Evolutionary conservation across 1,140 invertebrate genomes (phyloP).

Genomic region (Drosophila parabipectinata): DNA sequence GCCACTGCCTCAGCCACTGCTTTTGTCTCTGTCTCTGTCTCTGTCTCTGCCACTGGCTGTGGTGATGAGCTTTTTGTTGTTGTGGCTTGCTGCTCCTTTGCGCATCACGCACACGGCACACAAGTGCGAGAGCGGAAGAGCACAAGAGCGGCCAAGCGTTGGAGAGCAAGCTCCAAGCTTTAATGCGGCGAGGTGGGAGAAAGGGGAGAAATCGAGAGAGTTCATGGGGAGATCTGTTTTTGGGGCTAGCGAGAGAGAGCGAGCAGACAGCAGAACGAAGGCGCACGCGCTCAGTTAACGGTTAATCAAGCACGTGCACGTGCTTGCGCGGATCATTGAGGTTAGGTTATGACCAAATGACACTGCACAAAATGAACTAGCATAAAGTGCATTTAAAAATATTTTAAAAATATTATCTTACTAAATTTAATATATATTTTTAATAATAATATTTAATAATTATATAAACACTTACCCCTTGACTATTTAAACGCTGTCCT

Average conservation of each 20-base stretch:
- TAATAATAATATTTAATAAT: neutral
- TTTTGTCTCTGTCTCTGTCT: neutral
- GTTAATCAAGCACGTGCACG: constrained; percentile 42
- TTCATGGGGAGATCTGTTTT: neutral
- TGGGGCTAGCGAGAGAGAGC: neutral
- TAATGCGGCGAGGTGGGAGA: neutral
- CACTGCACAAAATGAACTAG: neutral
- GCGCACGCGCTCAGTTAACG: constrained; percentile 35
- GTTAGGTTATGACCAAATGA: constrained; percentile 24
- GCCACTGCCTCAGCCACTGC: constrained; percentile 19
- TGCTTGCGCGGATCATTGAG: constrained; percentile 18
- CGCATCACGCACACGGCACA: constrained; percentile 78
- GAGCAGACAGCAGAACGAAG: neutral
- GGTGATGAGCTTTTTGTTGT: neutral
- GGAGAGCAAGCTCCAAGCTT: neutral
- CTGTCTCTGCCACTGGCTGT: constrained; percentile 1
- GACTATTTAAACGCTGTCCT: constrained; percentile 52
- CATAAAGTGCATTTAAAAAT: no score
- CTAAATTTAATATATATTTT: neutral
- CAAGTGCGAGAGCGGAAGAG: constrained; percentile 11
- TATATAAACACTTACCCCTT: constrained; percentile 58
- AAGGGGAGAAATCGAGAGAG: neutral
- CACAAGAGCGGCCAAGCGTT: neutral
- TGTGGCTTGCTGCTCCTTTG: constrained; percentile 46
- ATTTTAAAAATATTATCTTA: neutral